phyloP scores from a whole-genome alignment of 2,888 invertebrate species.

The Pomacea canaliculata region DNA sequence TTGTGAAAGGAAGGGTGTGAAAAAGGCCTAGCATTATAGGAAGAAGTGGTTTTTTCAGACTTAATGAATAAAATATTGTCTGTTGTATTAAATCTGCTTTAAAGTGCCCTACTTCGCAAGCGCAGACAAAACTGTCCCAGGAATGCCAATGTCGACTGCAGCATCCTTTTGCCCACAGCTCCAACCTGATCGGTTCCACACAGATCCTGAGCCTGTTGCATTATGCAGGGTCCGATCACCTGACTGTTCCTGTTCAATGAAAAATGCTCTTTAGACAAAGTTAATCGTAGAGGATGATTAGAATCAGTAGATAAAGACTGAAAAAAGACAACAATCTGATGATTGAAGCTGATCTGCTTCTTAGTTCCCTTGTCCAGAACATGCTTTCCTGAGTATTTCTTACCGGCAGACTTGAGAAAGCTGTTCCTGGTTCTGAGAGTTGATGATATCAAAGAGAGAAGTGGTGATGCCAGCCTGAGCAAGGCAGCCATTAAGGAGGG shows the following conservation, averaged over 20 bases:
- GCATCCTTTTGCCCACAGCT: constrained; percentile 6
- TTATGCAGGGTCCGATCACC: constrained; percentile 11
- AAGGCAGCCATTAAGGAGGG: constrained; percentile 14
- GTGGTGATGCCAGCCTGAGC: constrained; percentile 2
- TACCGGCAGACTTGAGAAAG: constrained; percentile 16
- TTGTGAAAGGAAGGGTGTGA: too few relatives aligned
- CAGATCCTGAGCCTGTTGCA: neutral
- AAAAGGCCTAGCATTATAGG: too few relatives aligned
- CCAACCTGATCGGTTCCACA: neutral
- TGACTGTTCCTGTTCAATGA: neutral
- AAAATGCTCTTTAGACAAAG: too few relatives aligned
- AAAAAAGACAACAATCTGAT: too few relatives aligned
- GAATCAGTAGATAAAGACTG: too few relatives aligned
- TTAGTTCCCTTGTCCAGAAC: too few relatives aligned
- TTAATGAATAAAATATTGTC: too few relatives aligned
- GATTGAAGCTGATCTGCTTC: too few relatives aligned
- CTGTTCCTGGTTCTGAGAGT: neutral
- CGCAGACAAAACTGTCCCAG: constrained; percentile 9
- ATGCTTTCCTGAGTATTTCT: neutral
- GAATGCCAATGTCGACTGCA: constrained; percentile 6
- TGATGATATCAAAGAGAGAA: neutral
- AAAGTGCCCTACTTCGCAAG: constrained; percentile 2
- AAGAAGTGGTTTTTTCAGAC: too few relatives aligned
- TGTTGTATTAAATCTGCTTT: too few relatives aligned
- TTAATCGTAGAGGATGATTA: too few relatives aligned